Base-by-base conservation (phyloP, 2,113 vertebrate species). In the Prinia subflava region DNA sequence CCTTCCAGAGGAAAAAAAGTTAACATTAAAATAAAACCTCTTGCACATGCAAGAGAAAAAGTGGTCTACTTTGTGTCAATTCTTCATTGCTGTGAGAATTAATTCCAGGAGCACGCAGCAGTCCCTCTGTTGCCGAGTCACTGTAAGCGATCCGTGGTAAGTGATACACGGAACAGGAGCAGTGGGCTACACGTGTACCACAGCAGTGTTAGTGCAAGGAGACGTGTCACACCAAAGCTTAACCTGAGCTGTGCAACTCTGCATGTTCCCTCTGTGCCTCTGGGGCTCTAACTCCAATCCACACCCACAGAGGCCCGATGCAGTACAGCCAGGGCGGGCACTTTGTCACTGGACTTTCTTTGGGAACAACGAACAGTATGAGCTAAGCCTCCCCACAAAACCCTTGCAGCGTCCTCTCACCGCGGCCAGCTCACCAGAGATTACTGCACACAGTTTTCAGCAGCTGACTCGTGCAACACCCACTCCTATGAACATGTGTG, bases 331-430 rank as follows among this genome's bases (percentile, higher is more conserved):
- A 74, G 42, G 63, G 24, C 1, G 0, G 59, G 13, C 27, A 59
- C 25, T 56, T 67, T 25, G 39, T 56, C 18, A 9, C 55, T 42
- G 64, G 33, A 15, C 24, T 44, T 53, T 7, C 42, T 59, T 62
- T 3, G 1, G 25, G 49, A 76, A 63, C 2, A 2, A 47, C 6
- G 10, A 21, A 15, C 59, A 30, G 2, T 2, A 8, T 8, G 71
- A 92, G 23, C 20, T 12, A 41, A 68, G 5, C 13, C 31, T 86
- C 23, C 46, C 18, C 33, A 53, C 18, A 79, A 31, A 70, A 64
- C 6, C 33, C 41, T 31, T 9, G 17, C 33, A 23, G 46, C 4
- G 11, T 37, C 77, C 28, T 42, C 49, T 83, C 55, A 30, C 16
- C 2, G 0, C 10, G 42, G 28, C 67, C 55, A 89, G 46, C 59